A percentile compares a stretch with the other conserved stretches of the same genome.
Conservation (phyloP, 2,113 vertebrate genomes). For the Equus quagga region DNA sequence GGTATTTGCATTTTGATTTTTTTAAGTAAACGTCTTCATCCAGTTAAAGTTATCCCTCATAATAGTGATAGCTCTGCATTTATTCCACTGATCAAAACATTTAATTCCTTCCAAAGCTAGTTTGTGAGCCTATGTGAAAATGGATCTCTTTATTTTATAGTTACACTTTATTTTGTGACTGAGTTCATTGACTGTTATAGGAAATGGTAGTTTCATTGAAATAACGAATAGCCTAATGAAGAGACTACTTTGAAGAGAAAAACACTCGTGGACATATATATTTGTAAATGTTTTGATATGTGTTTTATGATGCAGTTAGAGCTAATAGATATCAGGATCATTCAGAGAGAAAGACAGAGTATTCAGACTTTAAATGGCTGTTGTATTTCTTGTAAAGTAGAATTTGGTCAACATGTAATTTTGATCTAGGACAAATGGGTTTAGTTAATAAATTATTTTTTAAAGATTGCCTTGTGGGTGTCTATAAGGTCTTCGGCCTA, state of each 20-base stretch:
- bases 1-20: neutral
- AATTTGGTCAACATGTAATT: slow-evolving; percentile 47
- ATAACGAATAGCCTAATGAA: neutral
- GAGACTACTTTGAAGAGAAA: neutral
- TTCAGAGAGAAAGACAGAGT: neutral
- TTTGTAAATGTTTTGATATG: neutral
- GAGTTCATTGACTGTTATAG: slow-evolving; percentile 13
- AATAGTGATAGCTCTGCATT: neutral
- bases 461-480: neutral
- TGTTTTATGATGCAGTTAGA: neutral
- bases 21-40: slow-evolving; percentile 11
- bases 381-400: neutral
- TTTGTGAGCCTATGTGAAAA: neutral
- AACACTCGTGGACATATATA: neutral
- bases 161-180: slow-evolving; percentile 1
- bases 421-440: slow-evolving; percentile 12
- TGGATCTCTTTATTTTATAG: neutral
- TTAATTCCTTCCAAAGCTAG: neutral
- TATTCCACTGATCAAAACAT: neutral
- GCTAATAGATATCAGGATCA: neutral
- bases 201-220: neutral
- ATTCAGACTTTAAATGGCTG: neutral
- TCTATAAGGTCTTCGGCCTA: neutral
- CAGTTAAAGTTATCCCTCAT: neutral
- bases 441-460: slow-evolving; percentile 50